These are phyloP conservation scores for Bombyx mandarina DNA, from an alignment of 1,140 invertebrate species.

Conservation along the genomic window DNA sequence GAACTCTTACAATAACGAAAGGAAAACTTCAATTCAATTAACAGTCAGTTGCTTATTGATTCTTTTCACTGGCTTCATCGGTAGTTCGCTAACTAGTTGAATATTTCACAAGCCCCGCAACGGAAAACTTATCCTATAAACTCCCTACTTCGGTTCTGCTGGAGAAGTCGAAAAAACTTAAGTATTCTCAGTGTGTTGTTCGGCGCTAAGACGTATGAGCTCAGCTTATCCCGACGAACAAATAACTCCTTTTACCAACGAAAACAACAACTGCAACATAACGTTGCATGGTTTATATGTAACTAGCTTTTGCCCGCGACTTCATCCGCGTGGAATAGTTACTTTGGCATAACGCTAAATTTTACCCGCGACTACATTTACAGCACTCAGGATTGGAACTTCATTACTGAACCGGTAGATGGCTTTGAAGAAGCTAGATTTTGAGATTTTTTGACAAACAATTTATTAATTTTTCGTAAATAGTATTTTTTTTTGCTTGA, in stretches of 20 bases:
- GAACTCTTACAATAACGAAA: background rate
- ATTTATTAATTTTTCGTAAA: too few relatives aligned
- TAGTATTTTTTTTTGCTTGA: too few relatives aligned
- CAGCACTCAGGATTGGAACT: too few relatives aligned
- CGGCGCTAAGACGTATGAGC: constrained; percentile 1
- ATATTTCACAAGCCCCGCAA: constrained; percentile 23
- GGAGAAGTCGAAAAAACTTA: constrained; percentile 19
- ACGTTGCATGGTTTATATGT: too few relatives aligned
- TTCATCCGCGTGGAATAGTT: too few relatives aligned
- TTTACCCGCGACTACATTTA: too few relatives aligned
- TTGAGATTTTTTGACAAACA: too few relatives aligned
- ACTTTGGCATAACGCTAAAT: too few relatives aligned
- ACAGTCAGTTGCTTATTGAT: constrained; percentile 11
- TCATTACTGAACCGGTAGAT: too few relatives aligned
- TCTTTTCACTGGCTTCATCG: constrained; percentile 10
- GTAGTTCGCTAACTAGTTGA: constrained; percentile 23
- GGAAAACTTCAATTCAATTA: background rate
- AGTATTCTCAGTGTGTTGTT: constrained; percentile 4
- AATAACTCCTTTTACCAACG: background rate
- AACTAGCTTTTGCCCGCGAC: too few relatives aligned
- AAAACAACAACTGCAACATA: too few relatives aligned
- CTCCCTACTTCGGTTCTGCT: constrained; percentile 10
- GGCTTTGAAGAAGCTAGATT: too few relatives aligned
- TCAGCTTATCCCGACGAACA: background rate
- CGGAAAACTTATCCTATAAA: constrained; percentile 15